phyloP scores from a whole-genome alignment of 2,113 vertebrate species.

The Xiphorhynchus elegans region DNA sequence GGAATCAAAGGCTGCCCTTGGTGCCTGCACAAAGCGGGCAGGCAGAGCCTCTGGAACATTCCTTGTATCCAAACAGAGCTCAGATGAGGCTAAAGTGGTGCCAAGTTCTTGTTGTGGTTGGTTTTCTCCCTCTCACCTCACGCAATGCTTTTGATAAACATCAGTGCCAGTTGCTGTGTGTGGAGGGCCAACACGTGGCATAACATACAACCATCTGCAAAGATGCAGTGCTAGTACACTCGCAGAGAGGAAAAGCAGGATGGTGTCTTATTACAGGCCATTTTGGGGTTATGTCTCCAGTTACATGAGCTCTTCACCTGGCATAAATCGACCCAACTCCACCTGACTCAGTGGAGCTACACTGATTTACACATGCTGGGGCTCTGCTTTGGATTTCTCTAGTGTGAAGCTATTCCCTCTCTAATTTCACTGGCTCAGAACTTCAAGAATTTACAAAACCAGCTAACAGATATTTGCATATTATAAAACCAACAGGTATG shows the following conservation, averaged over 20 bases:
- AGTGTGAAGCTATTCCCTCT: neutral
- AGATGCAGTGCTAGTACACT: neutral
- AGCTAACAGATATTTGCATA: neutral
- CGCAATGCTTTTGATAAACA: fast-evolving
- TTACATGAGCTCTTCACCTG: neutral
- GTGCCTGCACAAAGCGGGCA: neutral
- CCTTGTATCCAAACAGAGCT: neutral
- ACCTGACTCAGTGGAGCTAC: neutral
- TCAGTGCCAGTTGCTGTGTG: neutral
- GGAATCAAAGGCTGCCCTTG: constrained; percentile 15
- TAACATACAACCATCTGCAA: neutral
- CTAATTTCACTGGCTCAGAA: neutral
- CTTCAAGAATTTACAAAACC: neutral
- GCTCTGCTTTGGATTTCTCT: neutral
- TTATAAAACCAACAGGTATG: neutral
- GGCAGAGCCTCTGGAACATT: neutral
- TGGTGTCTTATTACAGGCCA: neutral
- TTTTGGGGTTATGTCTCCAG: neutral
- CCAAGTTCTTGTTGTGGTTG: neutral
- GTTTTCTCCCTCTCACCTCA: neutral
- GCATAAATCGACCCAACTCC: neutral
- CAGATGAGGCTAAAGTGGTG: neutral
- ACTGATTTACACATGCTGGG: neutral
- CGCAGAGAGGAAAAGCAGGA: neutral
- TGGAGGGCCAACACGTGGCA: neutral